phyloP scores from a whole-genome alignment of 2,113 vertebrate genomes.

The Aptenodytes patagonicus region DNA sequence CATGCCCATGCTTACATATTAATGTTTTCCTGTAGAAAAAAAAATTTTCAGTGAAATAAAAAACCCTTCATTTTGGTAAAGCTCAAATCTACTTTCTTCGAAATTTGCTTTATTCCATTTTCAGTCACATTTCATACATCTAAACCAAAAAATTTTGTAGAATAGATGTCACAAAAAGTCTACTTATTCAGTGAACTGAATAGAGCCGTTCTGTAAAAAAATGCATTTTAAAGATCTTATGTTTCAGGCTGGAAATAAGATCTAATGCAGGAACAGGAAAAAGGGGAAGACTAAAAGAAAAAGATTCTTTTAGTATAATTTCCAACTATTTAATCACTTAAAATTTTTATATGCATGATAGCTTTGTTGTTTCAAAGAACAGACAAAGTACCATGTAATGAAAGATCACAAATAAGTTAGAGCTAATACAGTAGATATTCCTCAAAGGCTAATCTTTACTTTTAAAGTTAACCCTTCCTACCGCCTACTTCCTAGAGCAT shows the following conservation, averaged over 20 bases:
- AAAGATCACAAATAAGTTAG: not conserved
- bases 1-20: not conserved
- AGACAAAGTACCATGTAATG: not conserved
- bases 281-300: not conserved
- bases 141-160: conserved; percentile 41
- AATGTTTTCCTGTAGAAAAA: not conserved
- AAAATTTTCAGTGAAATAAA: not conserved
- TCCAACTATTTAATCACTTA: conserved; percentile 40
- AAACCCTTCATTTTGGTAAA: not conserved
- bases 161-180: not conserved
- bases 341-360: not conserved
- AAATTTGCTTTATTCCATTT: conserved; percentile 28
- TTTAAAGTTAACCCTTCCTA: conserved; percentile 26
- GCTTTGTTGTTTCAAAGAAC: conserved; percentile 43
- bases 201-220: conserved; percentile 21
- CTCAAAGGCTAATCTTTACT: conserved; percentile 41
- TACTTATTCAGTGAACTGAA: conserved; percentile 50
- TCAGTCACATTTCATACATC: not conserved
- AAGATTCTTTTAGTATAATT: conserved; percentile 35
- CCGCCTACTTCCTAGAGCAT: not conserved
- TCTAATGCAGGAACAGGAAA: conserved; percentile 5
- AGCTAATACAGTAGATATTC: conserved; percentile 17
- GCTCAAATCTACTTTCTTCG: not conserved
- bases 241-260: conserved; percentile 56
- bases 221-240: conserved; percentile 30